Evolutionary conservation across 1,140 invertebrate genomes (phyloP).

Genomic region (Solenopsis fugax): DNA sequence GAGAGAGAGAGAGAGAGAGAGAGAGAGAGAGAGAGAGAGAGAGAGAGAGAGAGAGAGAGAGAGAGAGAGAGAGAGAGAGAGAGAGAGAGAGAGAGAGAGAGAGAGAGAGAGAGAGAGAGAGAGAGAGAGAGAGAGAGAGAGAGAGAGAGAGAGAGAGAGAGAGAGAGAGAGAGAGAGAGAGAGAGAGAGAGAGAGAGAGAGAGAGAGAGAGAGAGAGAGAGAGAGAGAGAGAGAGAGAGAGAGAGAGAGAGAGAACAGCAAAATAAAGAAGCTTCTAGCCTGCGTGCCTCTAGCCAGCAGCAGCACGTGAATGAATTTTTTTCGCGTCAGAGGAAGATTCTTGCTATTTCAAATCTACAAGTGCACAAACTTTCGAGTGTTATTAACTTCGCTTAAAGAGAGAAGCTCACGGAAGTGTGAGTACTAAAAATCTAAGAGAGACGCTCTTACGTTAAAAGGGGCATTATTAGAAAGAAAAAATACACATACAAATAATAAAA

Average conservation of each 20-base stretch:
- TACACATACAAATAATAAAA: no score
- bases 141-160: not conserved
- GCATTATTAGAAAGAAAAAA: not conserved
- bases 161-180: not conserved
- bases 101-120: no score
- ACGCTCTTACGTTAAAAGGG: not conserved
- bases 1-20: no score
- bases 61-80: not conserved
- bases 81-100: not conserved
- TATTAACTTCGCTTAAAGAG: not conserved
- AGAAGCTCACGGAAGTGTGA: not conserved
- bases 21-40: not conserved
- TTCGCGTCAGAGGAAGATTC: conserved; percentile 3
- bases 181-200: no score
- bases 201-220: not conserved
- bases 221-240: not conserved
- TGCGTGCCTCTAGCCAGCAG: not conserved
- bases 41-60: not conserved
- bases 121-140: not conserved
- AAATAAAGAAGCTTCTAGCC: no score
- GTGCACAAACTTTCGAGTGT: not conserved
- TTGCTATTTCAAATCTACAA: not conserved
- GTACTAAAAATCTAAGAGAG: not conserved
- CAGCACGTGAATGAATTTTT: conserved; percentile 33
- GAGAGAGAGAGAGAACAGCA: not conserved